These are phyloP conservation scores for Amyelois transitella DNA, from an alignment of 1,140 invertebrate genomes.

Conservation along the genomic window DNA sequence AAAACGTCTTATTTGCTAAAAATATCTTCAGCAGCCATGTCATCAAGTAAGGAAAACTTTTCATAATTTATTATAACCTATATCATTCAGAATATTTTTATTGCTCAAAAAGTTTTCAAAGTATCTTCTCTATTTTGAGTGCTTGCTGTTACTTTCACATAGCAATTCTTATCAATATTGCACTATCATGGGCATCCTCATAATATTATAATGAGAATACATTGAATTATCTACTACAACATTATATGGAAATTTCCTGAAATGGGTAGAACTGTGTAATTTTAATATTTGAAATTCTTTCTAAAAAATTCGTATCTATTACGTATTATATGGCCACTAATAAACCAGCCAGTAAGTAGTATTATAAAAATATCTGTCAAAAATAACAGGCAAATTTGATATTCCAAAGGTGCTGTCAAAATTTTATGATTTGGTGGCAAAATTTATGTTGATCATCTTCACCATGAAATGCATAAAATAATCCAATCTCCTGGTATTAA, in stretches of 20 bases:
- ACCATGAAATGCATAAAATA: conserved; percentile 29
- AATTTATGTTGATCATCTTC: neutral
- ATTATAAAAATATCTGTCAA: neutral
- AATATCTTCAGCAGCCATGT: conserved; percentile 17
- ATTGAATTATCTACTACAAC: no score
- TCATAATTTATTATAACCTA: conserved; percentile 13
- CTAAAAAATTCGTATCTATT: conserved; percentile 79
- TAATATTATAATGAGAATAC: no score
- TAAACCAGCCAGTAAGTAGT: no score
- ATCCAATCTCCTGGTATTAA: conserved; percentile 9
- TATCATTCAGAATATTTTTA: neutral
- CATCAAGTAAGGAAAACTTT: conserved; percentile 16
- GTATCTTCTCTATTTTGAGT: no score
- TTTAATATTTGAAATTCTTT: no score
- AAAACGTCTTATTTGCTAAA: conserved; percentile 12
- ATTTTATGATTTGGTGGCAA: neutral
- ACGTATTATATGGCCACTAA: conserved; percentile 40
- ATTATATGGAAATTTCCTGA: no score
- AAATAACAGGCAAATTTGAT: neutral
- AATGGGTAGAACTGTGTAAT: no score
- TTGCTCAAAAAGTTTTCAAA: neutral
- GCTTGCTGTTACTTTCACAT: no score
- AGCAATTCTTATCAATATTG: no score
- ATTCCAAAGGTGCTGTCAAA: neutral
- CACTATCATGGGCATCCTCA: no score